phyloP scores from a whole-genome alignment of 2,797 vertebrate genomes.

The Sarcoramphus papa region DNA sequence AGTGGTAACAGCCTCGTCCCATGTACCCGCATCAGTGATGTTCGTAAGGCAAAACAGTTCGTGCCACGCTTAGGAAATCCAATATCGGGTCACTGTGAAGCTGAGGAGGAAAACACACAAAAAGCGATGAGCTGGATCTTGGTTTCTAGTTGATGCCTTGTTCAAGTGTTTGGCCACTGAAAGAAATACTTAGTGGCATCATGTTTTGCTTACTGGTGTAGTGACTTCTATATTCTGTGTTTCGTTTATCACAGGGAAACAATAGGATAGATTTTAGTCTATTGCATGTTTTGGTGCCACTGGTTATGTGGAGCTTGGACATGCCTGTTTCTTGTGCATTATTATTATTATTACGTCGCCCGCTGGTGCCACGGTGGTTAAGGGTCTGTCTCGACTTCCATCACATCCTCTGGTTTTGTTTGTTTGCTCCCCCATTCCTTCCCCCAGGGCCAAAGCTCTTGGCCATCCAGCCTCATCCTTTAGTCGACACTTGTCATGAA shows the following conservation, averaged over 20 bases:
- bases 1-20: constrained; percentile 22
- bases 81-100: constrained; percentile 49
- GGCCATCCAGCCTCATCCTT: constrained; percentile 39
- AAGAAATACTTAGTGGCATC: constrained; percentile 2
- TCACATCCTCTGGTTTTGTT: constrained; percentile 51
- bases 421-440: not conserved
- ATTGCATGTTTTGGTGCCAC: constrained; percentile 66
- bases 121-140: not conserved
- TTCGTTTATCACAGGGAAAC: constrained; percentile 55
- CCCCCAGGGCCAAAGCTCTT: not conserved
- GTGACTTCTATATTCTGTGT: constrained; percentile 63
- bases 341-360: constrained; percentile 26
- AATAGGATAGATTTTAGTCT: constrained; percentile 62
- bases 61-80: not conserved
- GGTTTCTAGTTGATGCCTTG: not conserved
- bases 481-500: constrained; percentile 6
- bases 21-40: not conserved
- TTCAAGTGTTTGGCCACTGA: not conserved
- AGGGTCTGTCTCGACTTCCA: constrained; percentile 62
- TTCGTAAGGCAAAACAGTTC: not conserved
- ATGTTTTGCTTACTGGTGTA: constrained; percentile 53
- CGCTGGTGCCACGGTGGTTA: constrained; percentile 46
- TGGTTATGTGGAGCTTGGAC: constrained; percentile 60
- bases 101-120: constrained; percentile 12
- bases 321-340: constrained; percentile 62